These are phyloP conservation scores for Nycticorax nycticorax DNA, from an alignment of 2,113 vertebrate species.

Conservation along the genomic window DNA sequence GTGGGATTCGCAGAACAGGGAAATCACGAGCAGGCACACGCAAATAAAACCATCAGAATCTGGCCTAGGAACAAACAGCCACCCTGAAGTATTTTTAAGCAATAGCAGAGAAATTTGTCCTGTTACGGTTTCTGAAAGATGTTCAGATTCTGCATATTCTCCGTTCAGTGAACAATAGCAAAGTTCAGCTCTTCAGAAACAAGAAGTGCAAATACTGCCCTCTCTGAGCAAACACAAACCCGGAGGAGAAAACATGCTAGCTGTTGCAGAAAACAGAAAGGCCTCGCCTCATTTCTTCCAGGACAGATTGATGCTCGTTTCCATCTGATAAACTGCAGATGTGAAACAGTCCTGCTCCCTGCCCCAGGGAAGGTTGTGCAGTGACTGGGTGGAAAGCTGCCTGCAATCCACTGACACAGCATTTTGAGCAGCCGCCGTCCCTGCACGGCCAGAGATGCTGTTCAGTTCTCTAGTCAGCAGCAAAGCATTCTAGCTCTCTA, in stretches of 20 bases:
- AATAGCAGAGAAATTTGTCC: not conserved
- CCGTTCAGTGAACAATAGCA: not conserved
- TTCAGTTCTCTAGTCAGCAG: not conserved
- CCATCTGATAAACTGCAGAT: slow-evolving; percentile 68
- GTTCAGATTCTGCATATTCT: not conserved
- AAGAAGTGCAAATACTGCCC: slow-evolving; percentile 48
- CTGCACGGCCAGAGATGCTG: not conserved
- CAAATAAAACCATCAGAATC: not conserved
- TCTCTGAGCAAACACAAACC: slow-evolving; percentile 55
- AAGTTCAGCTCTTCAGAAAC: slow-evolving; percentile 25
- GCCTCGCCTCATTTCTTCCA: slow-evolving; percentile 56
- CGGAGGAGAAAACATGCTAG: slow-evolving; percentile 24
- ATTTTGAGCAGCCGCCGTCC: not conserved
- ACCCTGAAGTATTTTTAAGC: not conserved
- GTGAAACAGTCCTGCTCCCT: slow-evolving; percentile 46
- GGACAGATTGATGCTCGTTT: slow-evolving; percentile 60
- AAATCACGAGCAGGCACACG: not conserved
- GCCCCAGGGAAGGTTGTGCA: slow-evolving; percentile 55
- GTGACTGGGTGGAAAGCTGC: not conserved
- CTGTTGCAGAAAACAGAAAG: slow-evolving; percentile 61
- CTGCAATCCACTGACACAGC: not conserved
- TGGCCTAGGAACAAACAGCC: not conserved
- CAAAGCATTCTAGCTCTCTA: not conserved
- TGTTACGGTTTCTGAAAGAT: slow-evolving; percentile 50
- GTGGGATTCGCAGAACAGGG: not conserved